Conservation (phyloP, 2,113 vertebrate genomes). For the Cyanoramphus novaezelandiae region DNA sequence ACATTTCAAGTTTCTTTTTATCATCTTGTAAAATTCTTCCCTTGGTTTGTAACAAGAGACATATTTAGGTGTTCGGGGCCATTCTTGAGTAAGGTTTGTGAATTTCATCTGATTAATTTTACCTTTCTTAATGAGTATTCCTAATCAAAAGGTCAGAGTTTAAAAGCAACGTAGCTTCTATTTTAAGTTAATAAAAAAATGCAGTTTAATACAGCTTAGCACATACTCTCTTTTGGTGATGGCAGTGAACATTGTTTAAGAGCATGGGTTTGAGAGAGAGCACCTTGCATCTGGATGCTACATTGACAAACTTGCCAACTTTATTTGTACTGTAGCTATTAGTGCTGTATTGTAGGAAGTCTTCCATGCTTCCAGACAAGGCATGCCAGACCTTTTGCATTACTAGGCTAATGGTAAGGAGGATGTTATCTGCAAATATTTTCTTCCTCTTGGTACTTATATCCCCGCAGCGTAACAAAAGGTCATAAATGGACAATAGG, state of each 20-base stretch:
- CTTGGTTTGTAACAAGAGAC: not conserved
- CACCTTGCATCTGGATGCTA: not conserved
- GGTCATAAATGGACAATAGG: not conserved
- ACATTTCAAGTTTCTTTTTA: not conserved
- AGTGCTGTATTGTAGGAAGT: not conserved
- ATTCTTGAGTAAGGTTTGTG: not conserved
- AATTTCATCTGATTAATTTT: constrained; percentile 33
- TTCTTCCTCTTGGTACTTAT: not conserved
- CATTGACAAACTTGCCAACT: not conserved
- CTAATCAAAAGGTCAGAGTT: constrained; percentile 15
- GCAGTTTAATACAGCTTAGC: not conserved
- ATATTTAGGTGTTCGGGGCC: not conserved
- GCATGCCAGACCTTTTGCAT: not conserved
- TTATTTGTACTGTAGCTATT: not conserved
- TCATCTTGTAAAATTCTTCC: not conserved
- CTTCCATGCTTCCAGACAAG: not conserved
- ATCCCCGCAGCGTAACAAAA: not conserved
- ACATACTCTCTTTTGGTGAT: not conserved
- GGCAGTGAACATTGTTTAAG: not conserved
- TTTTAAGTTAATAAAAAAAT: constrained; percentile 24
- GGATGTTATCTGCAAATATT: not conserved
- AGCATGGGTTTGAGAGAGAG: not conserved
- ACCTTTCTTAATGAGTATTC: constrained; percentile 19
- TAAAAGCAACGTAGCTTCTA: constrained; percentile 5
- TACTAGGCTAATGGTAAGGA: not conserved